Evolutionary conservation across 2,113 vertebrate species (phyloP).

Genomic region (Tangachromis dhanisi): DNA sequence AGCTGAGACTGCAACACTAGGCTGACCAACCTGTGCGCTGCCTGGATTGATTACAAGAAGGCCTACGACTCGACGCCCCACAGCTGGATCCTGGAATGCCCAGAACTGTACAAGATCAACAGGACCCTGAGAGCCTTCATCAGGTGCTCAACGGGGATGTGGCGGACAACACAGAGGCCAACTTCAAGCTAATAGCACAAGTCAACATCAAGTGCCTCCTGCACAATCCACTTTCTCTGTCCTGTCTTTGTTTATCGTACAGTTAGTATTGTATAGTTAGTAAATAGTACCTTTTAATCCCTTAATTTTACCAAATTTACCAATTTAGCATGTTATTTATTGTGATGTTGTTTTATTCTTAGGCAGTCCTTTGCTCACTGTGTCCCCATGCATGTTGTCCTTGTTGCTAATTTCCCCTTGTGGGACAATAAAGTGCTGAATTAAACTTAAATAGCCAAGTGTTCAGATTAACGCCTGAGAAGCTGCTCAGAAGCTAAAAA

Average conservation of each 20-base stretch:
- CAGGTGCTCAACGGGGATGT: rapidly evolving
- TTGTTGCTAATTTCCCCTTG: background rate
- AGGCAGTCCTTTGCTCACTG: background rate
- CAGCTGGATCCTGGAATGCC: background rate
- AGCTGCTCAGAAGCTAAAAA: background rate
- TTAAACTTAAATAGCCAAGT: background rate
- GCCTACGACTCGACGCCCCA: rapidly evolving
- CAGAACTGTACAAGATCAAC: background rate
- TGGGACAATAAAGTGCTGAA: background rate
- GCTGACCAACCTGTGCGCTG: background rate
- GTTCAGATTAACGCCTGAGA: background rate
- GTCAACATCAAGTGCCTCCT: background rate
- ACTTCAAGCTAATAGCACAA: rapidly evolving
- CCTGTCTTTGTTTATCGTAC: too few relatives aligned
- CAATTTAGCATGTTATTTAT: too few relatives aligned
- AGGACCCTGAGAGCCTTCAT: background rate
- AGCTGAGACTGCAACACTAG: background rate
- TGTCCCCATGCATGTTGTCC: background rate
- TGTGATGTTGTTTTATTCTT: background rate
- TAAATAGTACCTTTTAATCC: too few relatives aligned
- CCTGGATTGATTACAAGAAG: background rate
- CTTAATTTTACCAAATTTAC: too few relatives aligned
- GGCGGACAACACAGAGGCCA: rapidly evolving
- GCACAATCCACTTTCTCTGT: too few relatives aligned
- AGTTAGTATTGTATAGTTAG: too few relatives aligned